These are phyloP conservation scores for Drosophila antonietae DNA, from an alignment of 2,888 invertebrate species.

Conservation along the genomic window DNA sequence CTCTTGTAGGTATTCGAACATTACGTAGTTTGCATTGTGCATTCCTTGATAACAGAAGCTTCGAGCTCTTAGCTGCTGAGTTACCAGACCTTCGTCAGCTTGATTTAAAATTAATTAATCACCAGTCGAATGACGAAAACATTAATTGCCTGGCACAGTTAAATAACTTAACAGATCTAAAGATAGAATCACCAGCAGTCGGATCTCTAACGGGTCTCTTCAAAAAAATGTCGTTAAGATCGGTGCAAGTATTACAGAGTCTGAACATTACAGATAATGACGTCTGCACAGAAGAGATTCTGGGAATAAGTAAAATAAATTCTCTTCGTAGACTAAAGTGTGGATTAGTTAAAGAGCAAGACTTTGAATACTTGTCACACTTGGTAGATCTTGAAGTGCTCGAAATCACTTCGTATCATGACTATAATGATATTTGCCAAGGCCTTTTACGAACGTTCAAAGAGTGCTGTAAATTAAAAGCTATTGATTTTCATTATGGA, in stretches of 20 bases:
- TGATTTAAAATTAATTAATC: neutral
- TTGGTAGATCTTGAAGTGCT: neutral
- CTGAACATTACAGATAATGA: neutral
- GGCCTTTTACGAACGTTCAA: neutral
- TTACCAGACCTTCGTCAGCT: neutral
- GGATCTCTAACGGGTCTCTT: neutral
- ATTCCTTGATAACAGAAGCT: neutral
- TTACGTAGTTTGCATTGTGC: slow-evolving; percentile 1
- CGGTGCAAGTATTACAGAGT: neutral
- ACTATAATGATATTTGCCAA: neutral
- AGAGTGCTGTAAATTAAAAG: neutral
- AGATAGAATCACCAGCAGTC: neutral
- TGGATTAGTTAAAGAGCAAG: neutral
- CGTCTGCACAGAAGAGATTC: neutral
- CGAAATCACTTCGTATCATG: neutral
- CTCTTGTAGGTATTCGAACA: neutral
- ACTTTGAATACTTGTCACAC: neutral
- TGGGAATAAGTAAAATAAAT: neutral
- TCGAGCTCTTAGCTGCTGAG: neutral
- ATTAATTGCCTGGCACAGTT: neutral
- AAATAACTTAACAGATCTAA: neutral
- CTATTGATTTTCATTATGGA: neutral
- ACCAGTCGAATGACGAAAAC: neutral
- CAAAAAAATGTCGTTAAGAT: neutral
- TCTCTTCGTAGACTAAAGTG: slow-evolving; percentile 5